Conservation (phyloP, 2,888 invertebrate genomes). For the Synanthedon myopaeformis region DNA sequence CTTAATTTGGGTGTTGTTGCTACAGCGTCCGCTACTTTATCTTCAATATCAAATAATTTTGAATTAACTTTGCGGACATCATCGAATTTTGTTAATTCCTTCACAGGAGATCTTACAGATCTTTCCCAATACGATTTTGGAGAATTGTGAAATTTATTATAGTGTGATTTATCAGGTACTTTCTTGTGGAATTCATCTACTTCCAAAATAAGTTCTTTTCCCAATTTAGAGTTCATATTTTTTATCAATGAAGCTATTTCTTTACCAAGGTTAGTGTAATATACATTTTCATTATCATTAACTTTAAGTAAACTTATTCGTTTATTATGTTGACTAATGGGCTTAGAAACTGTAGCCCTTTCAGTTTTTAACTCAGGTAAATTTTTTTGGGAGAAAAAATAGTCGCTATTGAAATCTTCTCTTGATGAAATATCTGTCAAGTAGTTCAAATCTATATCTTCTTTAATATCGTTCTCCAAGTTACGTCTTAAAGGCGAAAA, state of each 20-base stretch:
- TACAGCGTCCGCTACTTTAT: constrained; percentile 36
- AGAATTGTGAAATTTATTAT: constrained; percentile 28
- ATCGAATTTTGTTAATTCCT: constrained; percentile 12
- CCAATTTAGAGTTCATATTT: constrained; percentile 26
- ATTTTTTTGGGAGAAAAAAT: neutral
- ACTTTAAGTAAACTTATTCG: constrained; percentile 1
- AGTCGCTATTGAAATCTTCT: neutral
- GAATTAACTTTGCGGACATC: constrained; percentile 32
- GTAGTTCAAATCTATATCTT: constrained; percentile 6
- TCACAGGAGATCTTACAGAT: constrained; percentile 42
- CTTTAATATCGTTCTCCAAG: constrained; percentile 5
- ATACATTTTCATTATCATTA: constrained; percentile 25
- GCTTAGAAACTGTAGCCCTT: neutral
- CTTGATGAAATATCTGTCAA: neutral
- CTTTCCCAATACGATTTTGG: constrained; percentile 53
- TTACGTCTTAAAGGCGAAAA: neutral
- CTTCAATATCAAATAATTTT: constrained; percentile 43
- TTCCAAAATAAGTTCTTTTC: constrained; percentile 28
- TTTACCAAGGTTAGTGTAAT: constrained; percentile 45
- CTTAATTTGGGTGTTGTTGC: constrained; percentile 26
- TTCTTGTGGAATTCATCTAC: constrained; percentile 18
- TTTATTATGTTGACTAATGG: neutral
- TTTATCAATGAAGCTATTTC: constrained; percentile 53
- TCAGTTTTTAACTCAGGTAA: neutral
- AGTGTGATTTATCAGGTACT: constrained; percentile 19